Evolutionary conservation across 2,113 vertebrate species (phyloP), one percentile per base, ranked within the genome.

Genomic region (Gopherus flavomarginatus): DNA sequence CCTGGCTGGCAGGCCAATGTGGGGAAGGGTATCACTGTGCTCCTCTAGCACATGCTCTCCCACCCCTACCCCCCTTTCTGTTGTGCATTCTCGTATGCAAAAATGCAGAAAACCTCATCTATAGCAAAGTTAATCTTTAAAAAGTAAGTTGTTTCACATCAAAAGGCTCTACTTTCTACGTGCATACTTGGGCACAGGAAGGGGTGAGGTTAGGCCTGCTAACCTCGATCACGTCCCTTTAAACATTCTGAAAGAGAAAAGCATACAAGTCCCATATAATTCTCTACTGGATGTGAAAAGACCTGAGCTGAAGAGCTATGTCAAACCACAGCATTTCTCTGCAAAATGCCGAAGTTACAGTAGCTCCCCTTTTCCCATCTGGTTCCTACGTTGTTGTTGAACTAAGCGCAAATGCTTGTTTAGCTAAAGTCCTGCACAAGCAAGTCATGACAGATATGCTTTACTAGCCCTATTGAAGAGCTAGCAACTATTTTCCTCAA

Each of bases 91-190:
- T 0, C 0, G 26, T 17, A 13, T 8, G 35, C 24, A 72, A 44
- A 79, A 85, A 16, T 27, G 8, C 16, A 69, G 62, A 17, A 69
- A 17, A n/a, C 12, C 7, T 69, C 31, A 21, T 69, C 14, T 6
- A 65, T 0, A 0, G 2, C 12, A 8, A 4, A 24, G 6, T 6
- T 3, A 35, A 31, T 9, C 50, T 80, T 35, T 29, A 81, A 81
- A 85, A 83, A 87, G 1, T 11, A 0, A 3, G 22, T 12, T 44
- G 22, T 77, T 44, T 6, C 79, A 72, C 10, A 24, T 31, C 26
- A 81, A 81, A 35, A 11, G 81, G 2, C 29, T 84, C 44, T 16
- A 2, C 38, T 5, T 47, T 5, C 44, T 80, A 3, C 0, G 21
- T 54, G 26, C 16, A 26, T 8, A 65, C 31, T 35, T 65, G 31